These are phyloP conservation scores for Agonum fuliginosum DNA, from an alignment of 2,888 invertebrate genomes.

Conservation along the genomic window DNA sequence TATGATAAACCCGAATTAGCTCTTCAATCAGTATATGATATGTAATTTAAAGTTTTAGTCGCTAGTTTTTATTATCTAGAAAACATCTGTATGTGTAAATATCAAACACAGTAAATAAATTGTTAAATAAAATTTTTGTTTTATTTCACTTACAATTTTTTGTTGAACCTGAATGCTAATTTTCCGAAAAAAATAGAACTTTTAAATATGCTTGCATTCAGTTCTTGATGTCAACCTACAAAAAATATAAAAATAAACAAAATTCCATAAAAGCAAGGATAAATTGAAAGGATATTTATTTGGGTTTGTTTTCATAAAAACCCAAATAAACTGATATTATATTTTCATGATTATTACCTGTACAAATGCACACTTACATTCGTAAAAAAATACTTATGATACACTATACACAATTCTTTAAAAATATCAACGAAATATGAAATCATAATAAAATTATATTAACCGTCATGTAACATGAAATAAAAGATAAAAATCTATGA, in stretches of 20 bases:
- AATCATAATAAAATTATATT: conserved; percentile 7
- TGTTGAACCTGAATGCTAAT: too few relatives aligned
- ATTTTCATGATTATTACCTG: background rate
- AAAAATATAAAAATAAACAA: too few relatives aligned
- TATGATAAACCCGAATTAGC: conserved; percentile 98
- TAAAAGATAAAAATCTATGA: background rate
- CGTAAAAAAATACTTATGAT: conserved; percentile 1
- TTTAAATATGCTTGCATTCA: too few relatives aligned
- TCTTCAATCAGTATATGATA: conserved; percentile 83
- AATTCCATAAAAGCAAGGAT: too few relatives aligned
- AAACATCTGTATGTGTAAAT: conserved; percentile 33
- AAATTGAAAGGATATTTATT: too few relatives aligned
- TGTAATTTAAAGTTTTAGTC: conserved; percentile 68
- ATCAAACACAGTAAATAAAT: conserved; percentile 43
- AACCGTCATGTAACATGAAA: background rate
- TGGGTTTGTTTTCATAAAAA: too few relatives aligned
- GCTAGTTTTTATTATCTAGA: conserved; percentile 48
- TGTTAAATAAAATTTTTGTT: conserved; percentile 23
- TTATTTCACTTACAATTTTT: too few relatives aligned
- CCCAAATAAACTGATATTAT: background rate
- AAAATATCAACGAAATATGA: background rate
- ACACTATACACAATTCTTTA: background rate
- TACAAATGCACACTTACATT: background rate
- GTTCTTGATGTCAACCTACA: too few relatives aligned
- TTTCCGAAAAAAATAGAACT: too few relatives aligned